phyloP scores from a whole-genome alignment of 2,797 vertebrate genomes.

The Oreonectes daqikongensis region DNA sequence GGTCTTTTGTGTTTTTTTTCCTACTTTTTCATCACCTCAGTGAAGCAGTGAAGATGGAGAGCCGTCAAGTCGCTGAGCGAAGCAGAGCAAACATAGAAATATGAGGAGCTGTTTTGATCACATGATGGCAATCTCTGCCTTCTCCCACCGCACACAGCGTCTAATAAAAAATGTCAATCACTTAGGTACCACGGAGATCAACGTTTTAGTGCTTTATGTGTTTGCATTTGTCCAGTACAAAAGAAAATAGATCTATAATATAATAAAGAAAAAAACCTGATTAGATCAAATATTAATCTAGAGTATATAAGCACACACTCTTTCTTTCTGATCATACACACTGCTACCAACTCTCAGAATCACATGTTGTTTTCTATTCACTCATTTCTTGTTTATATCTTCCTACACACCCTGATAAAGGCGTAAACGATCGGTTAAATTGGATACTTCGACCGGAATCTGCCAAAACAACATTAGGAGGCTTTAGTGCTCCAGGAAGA shows the following conservation, averaged over 20 bases:
- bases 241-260: constrained; percentile 10
- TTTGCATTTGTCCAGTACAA: constrained; percentile 52
- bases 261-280: too few relatives aligned
- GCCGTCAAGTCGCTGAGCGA: background rate
- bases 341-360: constrained; percentile 20
- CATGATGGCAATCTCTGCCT: constrained; percentile 32
- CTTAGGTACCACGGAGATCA: background rate
- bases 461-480: constrained; percentile 55
- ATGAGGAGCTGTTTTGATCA: constrained; percentile 4
- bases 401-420: constrained; percentile 56
- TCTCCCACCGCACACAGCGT: background rate
- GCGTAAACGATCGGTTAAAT: constrained; percentile 60
- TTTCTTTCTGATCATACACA: constrained; percentile 40
- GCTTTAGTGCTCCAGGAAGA: too few relatives aligned
- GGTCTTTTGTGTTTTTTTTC: constrained; percentile 22
- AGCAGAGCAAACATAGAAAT: constrained; percentile 4
- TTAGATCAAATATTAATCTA: too few relatives aligned
- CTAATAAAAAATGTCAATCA: constrained; percentile 39
- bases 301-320: constrained; percentile 8
- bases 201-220: constrained; percentile 34
- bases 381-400: background rate
- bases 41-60: constrained; percentile 26
- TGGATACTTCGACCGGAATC: constrained; percentile 59
- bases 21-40: background rate
- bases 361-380: constrained; percentile 18